Base-by-base conservation (phyloP, 2,888 invertebrate genomes). In the Nephrocerus scutellatus region DNA sequence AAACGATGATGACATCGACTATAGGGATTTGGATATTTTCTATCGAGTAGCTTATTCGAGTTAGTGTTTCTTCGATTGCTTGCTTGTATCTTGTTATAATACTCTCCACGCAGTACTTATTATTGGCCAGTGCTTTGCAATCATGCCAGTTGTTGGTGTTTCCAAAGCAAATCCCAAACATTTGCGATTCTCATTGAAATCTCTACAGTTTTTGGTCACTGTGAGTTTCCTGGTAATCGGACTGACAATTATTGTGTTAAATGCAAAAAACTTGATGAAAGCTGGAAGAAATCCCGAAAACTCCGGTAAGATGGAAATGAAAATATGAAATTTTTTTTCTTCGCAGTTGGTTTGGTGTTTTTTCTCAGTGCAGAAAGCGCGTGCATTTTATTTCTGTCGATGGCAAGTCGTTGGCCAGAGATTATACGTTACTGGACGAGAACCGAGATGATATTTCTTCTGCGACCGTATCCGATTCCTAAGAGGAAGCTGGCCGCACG, bases 91-190 rank as follows among this genome's bases (percentile, higher is more conserved):
- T n/a, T n/a, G n/a, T n/a, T n/a, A n/a, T n/a, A n/a, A n/a, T n/a
- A n/a, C n/a, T n/a, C n/a, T n/a, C n/a, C n/a, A n/a, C n/a, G 3
- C 20, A 66, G 72, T 75, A 14, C 60, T 76, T 30, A 48, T 69
- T 28, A 30, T 75, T 36, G 75, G 71, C 0, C 74, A 75, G 52
- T 71, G 65, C 23, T 74, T 76, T 43, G 71, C 71, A 3, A 41
- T 75, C 23, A 64, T 77, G 60, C 76, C 76, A 1, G 66, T 76
- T 1, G 53, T 57, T 32, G 74, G 74, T 2, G 52, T 74, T 2
- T 59, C 56, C 22, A 61, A 62, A 3, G 36, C 62, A 1, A 69
- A 72, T 53, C 66, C 64, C 0, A 54, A 55, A 13, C 45, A 49
- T 9, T 22, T 63, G 9, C 52, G 52, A 2, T 67, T 65, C 34